Evolutionary conservation across 1,140 invertebrate genomes (phyloP).

Genomic region (Procambarus clarkii): DNA sequence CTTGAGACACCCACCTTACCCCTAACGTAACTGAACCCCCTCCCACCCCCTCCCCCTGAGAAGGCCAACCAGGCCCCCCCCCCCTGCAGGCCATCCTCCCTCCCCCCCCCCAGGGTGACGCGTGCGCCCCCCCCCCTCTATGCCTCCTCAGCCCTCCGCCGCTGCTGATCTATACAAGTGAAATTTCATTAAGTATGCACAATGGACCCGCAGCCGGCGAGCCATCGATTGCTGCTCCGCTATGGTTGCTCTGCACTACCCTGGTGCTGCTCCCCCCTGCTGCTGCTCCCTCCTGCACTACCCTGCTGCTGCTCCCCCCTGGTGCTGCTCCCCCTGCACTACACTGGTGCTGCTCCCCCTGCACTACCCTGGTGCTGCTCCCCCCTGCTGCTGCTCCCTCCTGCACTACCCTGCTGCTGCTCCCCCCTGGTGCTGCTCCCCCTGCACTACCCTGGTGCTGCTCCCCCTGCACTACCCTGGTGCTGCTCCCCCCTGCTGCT

Average conservation of each 20-base stretch:
- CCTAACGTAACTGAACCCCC: too few species aligned
- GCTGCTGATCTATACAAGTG: slow-evolving; percentile 69
- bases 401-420: neutral
- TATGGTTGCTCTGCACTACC: slow-evolving; percentile 37
- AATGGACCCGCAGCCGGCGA: slow-evolving; percentile 66
- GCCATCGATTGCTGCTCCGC: slow-evolving; percentile 61
- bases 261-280: neutral
- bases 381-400: neutral
- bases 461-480: neutral
- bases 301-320: neutral
- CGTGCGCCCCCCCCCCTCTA: slow-evolving; percentile 41
- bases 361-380: neutral
- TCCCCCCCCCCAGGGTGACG: slow-evolving; percentile 28
- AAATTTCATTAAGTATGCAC: slow-evolving; percentile 71
- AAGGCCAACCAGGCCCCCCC: neutral
- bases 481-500: too few species aligned
- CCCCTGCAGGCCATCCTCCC: neutral
- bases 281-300: neutral
- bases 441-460: neutral
- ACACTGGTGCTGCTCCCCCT: neutral
- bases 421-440: neutral
- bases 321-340: neutral
- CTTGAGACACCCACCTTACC: neutral
- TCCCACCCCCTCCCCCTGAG: too few species aligned
- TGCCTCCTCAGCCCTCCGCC: slow-evolving; percentile 20